phyloP scores from a whole-genome alignment of 2,113 vertebrate species.

The Tricholaema leucomelas region DNA sequence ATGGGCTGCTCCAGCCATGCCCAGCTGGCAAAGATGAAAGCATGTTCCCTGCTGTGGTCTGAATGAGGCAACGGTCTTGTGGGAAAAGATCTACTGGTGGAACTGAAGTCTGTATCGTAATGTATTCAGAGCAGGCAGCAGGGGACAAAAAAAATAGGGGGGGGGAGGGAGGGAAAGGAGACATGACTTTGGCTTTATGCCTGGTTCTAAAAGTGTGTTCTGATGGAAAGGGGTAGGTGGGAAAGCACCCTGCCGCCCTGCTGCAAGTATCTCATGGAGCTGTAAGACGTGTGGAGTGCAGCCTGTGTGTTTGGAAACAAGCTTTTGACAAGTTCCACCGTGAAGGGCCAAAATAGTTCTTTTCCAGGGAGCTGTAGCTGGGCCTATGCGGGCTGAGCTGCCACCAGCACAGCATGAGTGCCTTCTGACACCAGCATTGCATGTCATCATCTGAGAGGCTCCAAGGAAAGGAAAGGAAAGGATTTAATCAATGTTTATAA shows the following conservation, averaged over 20 bases:
- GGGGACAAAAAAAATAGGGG: background rate
- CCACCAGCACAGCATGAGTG: background rate
- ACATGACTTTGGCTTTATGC: constrained; percentile 44
- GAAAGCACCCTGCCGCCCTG: constrained; percentile 13
- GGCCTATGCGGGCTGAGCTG: background rate
- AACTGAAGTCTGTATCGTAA: background rate
- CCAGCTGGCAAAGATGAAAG: constrained; percentile 36
- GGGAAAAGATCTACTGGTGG: constrained; percentile 7
- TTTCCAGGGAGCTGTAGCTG: background rate
- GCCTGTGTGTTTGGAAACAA: background rate
- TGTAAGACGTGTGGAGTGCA: constrained; percentile 19
- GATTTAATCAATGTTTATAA: too few relatives aligned
- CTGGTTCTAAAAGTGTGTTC: constrained; percentile 10
- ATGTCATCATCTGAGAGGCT: rapidly evolving
- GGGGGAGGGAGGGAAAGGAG: background rate
- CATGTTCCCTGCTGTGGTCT: background rate
- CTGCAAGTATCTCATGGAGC: background rate
- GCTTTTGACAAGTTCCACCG: background rate
- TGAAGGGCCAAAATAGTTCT: background rate
- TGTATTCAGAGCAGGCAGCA: background rate
- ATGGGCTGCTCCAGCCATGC: background rate
- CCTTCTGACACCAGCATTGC: background rate
- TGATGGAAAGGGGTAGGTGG: background rate
- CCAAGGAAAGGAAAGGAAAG: background rate
- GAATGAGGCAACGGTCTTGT: constrained; percentile 36